phyloP scores from a whole-genome alignment of 2,888 invertebrate species.

The Pollenia amentaria region DNA sequence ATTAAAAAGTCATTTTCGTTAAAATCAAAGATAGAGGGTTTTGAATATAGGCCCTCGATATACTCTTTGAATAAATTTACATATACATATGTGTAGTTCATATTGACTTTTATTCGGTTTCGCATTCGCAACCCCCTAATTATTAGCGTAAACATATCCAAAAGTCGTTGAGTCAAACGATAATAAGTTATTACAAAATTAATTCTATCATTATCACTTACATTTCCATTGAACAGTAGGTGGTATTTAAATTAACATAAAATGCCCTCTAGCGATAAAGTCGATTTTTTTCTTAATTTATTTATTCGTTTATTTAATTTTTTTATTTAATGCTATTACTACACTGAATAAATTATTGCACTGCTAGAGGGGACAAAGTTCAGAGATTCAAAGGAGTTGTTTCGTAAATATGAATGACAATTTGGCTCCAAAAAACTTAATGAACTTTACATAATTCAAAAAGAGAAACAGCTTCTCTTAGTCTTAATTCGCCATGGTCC shows the following conservation, averaged over 20 bases:
- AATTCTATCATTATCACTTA: constrained; percentile 70
- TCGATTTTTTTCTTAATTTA: constrained; percentile 31
- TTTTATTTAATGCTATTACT: constrained; percentile 53
- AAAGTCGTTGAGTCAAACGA: constrained; percentile 45
- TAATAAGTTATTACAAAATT: constrained; percentile 72
- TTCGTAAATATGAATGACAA: not conserved
- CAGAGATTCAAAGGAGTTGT: constrained; percentile 44
- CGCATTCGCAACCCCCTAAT: too few relatives aligned
- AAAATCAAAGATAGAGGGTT: too few relatives aligned
- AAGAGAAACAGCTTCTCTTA: too few relatives aligned
- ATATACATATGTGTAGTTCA: too few relatives aligned
- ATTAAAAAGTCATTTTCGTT: too few relatives aligned
- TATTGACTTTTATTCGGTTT: too few relatives aligned
- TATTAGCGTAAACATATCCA: constrained; percentile 33
- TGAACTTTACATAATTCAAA: too few relatives aligned
- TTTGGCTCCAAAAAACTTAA: too few relatives aligned
- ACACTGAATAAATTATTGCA: constrained; percentile 65
- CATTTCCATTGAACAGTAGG: constrained; percentile 70
- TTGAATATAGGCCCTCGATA: too few relatives aligned
- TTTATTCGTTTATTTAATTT: constrained; percentile 43
- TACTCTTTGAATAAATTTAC: too few relatives aligned
- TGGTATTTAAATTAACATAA: constrained; percentile 73
- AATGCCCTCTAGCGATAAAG: constrained; percentile 64
- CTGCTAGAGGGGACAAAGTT: constrained; percentile 4
- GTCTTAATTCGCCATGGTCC: too few relatives aligned